A percentile compares a stretch with the other conserved stretches of the same genome.
These are phyloP conservation scores for Cladopsammia gracilis DNA, from an alignment of 64 coral and sea anemone species.

Conservation along the genomic window DNA sequence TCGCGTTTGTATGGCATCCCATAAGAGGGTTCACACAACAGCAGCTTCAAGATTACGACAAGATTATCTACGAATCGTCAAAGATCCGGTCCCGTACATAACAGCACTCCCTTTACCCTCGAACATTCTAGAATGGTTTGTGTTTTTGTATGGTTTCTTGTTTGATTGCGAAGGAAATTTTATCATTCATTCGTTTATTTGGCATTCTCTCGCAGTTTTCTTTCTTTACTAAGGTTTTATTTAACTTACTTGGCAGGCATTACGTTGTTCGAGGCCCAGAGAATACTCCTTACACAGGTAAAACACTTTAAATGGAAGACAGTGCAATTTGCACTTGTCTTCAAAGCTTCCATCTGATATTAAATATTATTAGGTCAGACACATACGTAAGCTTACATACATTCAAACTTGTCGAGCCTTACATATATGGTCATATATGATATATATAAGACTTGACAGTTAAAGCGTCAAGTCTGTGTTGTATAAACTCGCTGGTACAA, in stretches of 20 bases:
- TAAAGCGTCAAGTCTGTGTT: no score
- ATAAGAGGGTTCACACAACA: conserved; percentile 90
- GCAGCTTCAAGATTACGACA: conserved; percentile 94
- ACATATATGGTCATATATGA: no score
- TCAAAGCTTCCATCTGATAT: no score
- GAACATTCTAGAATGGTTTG: conserved; percentile 97
- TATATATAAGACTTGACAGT: no score
- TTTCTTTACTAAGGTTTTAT: background rate
- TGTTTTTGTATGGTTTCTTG: background rate
- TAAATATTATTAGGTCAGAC: no score
- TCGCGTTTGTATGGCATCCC: conserved; percentile 82
- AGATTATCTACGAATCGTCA: conserved; percentile 94
- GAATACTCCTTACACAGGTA: conserved; percentile 96
- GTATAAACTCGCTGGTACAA: no score
- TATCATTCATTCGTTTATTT: background rate
- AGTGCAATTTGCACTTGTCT: no score
- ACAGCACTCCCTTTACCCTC: conserved; percentile 95
- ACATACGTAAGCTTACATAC: no score
- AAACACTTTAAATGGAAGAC: background rate
- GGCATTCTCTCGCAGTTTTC: background rate
- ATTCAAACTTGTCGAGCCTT: no score
- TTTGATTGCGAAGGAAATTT: background rate
- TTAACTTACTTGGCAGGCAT: conserved; percentile 76
- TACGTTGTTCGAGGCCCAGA: conserved; percentile 96
- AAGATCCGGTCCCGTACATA: conserved; percentile 96